Evolutionary conservation across 2,888 invertebrate genomes (phyloP), one percentile per base, ranked within the genome.

Genomic region (Coenonympha arcania): DNA sequence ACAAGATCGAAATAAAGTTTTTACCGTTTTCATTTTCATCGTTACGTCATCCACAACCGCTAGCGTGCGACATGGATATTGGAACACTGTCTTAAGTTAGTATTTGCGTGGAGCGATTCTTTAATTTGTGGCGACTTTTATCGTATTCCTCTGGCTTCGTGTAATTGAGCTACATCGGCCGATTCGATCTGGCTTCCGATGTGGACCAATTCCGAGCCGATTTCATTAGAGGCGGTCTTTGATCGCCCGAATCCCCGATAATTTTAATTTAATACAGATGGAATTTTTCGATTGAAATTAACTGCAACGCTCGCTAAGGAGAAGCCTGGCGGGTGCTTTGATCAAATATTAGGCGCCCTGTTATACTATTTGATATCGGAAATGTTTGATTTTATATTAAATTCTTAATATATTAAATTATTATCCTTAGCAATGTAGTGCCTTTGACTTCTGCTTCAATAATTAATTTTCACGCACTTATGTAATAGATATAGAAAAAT

Each of bases 91-190:
- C 62, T 49, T 52, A 64, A 62, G 61, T 59, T 62, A 66, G 54
- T 55, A 56, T 57, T 59, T 74, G 71, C 69, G 65, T 71, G 59
- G 67, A 69, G 65, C 71, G 69, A 74, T 79, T 82, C 76, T 81
- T 84, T 82, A 81, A 84, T 85, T 84, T 84, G 77, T 72, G 68
- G 67, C 68, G 76, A 75, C 77, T 76, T 76, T 79, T 72, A 75
- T 73, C 70, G 73, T 73, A 65, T 80, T 81, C 72, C 66, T 65
- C 48, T 61, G 83, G 84, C 78, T 82, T 83, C 82, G 61, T 55
- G 66, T 82, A 82, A 84, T 83, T 84, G 80, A 75, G 67, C 68
- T 66, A 68, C 59, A 66, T 58, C 63, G 56, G 55, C 54, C 46
- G 66, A 64, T 62, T 58, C 58, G 64, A 61, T 69, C 61, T 49